These are phyloP conservation scores for Orthosia gothica DNA, from an alignment of 2,888 invertebrate genomes.

Conservation along the genomic window DNA sequence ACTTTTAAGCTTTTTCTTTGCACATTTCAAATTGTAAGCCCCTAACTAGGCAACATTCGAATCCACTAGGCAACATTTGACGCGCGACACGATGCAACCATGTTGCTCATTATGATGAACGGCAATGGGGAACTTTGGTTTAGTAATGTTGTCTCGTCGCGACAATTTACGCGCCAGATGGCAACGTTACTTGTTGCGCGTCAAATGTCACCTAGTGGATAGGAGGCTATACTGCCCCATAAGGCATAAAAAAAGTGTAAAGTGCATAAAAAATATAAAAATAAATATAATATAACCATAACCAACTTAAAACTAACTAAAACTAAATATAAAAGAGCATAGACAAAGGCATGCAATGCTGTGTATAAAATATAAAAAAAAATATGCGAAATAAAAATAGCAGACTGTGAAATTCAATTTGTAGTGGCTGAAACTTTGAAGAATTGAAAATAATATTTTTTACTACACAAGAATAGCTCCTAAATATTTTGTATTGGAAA, in stretches of 20 bases:
- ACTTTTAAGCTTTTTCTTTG: conserved; percentile 17
- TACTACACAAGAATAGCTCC: background rate
- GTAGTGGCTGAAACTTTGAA: background rate
- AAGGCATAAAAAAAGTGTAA: conserved; percentile 8
- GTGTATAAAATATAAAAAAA: conserved; percentile 52
- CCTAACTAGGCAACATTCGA: too few species aligned
- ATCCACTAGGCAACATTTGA: too few species aligned
- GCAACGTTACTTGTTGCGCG: too few species aligned
- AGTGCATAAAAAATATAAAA: conserved; percentile 21
- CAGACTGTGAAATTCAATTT: conserved; percentile 25
- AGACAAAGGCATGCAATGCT: conserved; percentile 73
- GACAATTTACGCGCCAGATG: too few species aligned
- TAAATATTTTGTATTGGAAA: background rate
- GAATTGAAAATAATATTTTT: background rate
- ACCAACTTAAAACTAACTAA: conserved; percentile 60
- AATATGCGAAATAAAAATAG: conserved; percentile 34
- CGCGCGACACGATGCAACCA: too few species aligned
- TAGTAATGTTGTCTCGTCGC: too few species aligned
- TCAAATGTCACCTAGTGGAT: too few species aligned
- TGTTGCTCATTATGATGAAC: too few species aligned
- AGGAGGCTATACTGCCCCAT: background rate
- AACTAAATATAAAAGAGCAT: conserved; percentile 66
- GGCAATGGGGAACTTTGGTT: too few species aligned
- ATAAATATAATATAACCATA: conserved; percentile 22
- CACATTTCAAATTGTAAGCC: conserved; percentile 17